These are phyloP conservation scores for Iphiclides podalirius DNA, from an alignment of 2,888 invertebrate genomes.

Conservation along the genomic window DNA sequence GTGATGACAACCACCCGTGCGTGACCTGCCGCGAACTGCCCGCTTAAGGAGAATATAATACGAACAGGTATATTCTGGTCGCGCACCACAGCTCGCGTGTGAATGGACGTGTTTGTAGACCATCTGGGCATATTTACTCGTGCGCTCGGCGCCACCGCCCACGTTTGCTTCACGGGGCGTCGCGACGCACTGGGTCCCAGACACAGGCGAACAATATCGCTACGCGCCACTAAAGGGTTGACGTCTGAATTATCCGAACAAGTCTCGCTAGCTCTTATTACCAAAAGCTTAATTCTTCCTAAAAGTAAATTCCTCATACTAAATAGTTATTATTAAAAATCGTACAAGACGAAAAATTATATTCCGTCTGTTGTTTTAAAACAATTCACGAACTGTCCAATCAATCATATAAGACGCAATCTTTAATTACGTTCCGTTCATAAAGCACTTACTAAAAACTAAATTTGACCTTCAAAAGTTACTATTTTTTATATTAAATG, in stretches of 20 bases:
- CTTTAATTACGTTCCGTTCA: too few species aligned
- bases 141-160: slow-evolving; percentile 55
- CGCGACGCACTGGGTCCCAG: slow-evolving; percentile 18
- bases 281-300: slow-evolving; percentile 17
- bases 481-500: too few species aligned
- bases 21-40: slow-evolving; percentile 36
- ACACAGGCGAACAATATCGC: not conserved
- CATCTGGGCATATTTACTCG: slow-evolving; percentile 68
- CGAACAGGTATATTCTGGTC: slow-evolving; percentile 33
- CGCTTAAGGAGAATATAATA: slow-evolving; percentile 32
- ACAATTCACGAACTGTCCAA: too few species aligned
- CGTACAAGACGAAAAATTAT: not conserved
- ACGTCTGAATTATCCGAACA: slow-evolving; percentile 17
- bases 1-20: slow-evolving; percentile 40
- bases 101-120: slow-evolving; percentile 55
- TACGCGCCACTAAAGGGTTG: slow-evolving; percentile 5
- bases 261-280: slow-evolving; percentile 14
- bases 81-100: slow-evolving; percentile 58
- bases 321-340: too few species aligned
- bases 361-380: too few species aligned
- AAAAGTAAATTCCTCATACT: slow-evolving; percentile 23
- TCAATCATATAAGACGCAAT: too few species aligned
- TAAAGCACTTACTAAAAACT: too few species aligned
- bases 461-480: too few species aligned
- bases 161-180: slow-evolving; percentile 36